Conservation (phyloP, 2,888 invertebrate species). For the Rhagonycha lutea region DNA sequence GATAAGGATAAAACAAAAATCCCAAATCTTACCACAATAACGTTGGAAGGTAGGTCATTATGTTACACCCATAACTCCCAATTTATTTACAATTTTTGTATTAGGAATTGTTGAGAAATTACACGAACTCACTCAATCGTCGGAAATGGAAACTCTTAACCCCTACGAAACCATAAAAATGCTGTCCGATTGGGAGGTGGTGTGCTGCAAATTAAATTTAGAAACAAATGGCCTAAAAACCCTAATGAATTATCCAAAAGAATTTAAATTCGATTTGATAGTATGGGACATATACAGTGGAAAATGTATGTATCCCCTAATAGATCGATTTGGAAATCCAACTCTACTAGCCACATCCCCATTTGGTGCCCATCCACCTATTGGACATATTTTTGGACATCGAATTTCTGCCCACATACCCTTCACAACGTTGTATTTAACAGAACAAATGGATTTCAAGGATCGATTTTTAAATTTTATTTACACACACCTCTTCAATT, state of each 20-base stretch:
- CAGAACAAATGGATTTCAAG: constrained; percentile 36
- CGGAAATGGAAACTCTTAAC: neutral
- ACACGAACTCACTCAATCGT: neutral
- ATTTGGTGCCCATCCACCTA: constrained; percentile 24
- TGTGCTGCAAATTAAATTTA: constrained; percentile 24
- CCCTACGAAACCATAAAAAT: neutral
- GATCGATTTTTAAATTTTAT: constrained; percentile 37
- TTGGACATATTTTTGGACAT: constrained; percentile 28
- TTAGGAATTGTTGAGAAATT: neutral
- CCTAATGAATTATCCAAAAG: neutral
- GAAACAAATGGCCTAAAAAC: neutral
- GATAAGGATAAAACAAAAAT: constrained; percentile 6
- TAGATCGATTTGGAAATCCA: constrained; percentile 34
- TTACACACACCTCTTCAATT: constrained; percentile 9
- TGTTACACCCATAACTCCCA: too few relatives aligned
- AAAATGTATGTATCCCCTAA: constrained; percentile 33
- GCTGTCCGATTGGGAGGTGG: neutral
- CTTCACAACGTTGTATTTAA: constrained; percentile 28
- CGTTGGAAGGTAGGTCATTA: constrained; percentile 20
- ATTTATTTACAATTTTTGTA: neutral
- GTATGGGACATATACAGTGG: constrained; percentile 32
- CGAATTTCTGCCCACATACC: constrained; percentile 38
- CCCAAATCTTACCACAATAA: constrained; percentile 21
- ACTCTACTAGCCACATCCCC: constrained; percentile 34
- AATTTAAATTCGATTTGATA: constrained; percentile 36